Conservation (phyloP, 2,888 invertebrate species). For the Lepidochrysops patricia region DNA sequence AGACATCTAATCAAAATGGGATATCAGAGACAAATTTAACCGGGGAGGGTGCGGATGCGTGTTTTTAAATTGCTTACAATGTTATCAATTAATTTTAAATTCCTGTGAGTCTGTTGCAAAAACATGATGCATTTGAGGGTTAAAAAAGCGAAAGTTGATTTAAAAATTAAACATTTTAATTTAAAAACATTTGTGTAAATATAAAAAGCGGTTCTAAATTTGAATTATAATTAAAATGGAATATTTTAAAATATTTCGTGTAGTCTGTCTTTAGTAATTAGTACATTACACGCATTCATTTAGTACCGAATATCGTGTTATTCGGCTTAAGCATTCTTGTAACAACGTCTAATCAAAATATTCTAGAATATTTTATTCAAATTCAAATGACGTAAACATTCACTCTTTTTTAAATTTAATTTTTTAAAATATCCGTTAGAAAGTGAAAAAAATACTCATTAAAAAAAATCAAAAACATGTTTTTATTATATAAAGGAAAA, state of each 20-base stretch:
- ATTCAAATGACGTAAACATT: not conserved
- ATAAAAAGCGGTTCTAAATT: not conserved
- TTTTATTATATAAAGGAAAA: not conserved
- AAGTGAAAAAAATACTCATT: not conserved
- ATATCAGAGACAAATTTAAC: slow-evolving; percentile 68
- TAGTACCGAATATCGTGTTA: not conserved
- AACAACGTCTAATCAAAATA: not conserved
- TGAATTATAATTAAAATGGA: not conserved
- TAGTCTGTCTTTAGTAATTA: slow-evolving; percentile 1
- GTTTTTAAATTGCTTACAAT: slow-evolving; percentile 68
- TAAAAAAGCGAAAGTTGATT: not conserved
- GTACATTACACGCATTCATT: not conserved
- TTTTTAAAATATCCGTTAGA: not conserved
- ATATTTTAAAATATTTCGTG: not conserved
- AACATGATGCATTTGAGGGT: not conserved
- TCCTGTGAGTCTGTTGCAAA: not conserved
- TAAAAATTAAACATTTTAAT: not conserved
- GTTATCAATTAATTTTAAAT: slow-evolving; percentile 56
- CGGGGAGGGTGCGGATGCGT: slow-evolving; percentile 57
- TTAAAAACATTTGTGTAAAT: too few relatives aligned
- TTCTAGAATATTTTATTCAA: not conserved
- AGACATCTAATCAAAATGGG: slow-evolving; percentile 69
- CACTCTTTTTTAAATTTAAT: not conserved
- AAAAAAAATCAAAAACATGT: not conserved
- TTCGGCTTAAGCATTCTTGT: not conserved